These are phyloP conservation scores for Ianthella basta DNA, from an alignment of 37 sponge, comb jelly and placozoan genomes.

Conservation along the genomic window DNA sequence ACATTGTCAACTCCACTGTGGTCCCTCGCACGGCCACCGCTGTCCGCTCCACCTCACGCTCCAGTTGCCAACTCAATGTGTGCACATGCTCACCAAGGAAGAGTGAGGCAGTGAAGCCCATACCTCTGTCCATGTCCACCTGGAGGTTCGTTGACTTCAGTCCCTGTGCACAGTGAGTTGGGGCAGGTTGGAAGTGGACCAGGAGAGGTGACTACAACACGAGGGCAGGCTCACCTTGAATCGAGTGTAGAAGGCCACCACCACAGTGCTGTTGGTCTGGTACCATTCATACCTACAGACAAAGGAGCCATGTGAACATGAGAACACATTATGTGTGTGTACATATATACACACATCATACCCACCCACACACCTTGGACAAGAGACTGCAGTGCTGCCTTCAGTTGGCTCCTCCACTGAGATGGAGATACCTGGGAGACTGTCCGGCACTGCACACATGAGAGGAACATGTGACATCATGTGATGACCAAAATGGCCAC, in stretches of 20 bases:
- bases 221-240: slow-evolving; percentile 27
- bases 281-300: slow-evolving; percentile 70
- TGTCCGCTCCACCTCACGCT: neutral
- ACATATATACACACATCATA: neutral
- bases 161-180: slow-evolving; percentile 4
- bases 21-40: neutral
- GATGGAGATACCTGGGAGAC: too few species aligned
- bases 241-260: slow-evolving; percentile 45
- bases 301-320: neutral
- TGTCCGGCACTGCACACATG: too few species aligned
- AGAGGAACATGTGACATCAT: too few species aligned
- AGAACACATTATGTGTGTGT: neutral
- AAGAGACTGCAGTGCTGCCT: too few species aligned
- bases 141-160: slow-evolving; percentile 50
- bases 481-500: too few species aligned
- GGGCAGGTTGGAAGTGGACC: neutral
- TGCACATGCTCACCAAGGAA: slow-evolving; percentile 55
- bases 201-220: neutral
- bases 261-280: slow-evolving; percentile 56
- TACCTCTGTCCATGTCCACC: slow-evolving; percentile 40
- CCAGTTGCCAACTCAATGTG: slow-evolving; percentile 24
- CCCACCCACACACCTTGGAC: neutral
- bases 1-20: neutral
- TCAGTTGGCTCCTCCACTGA: too few species aligned
- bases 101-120: slow-evolving; percentile 37